A percentile compares a stretch with the other conserved stretches of the same genome.
Conservation (phyloP, 2,888 invertebrate species). For the Noctuana brunneofusca region DNA sequence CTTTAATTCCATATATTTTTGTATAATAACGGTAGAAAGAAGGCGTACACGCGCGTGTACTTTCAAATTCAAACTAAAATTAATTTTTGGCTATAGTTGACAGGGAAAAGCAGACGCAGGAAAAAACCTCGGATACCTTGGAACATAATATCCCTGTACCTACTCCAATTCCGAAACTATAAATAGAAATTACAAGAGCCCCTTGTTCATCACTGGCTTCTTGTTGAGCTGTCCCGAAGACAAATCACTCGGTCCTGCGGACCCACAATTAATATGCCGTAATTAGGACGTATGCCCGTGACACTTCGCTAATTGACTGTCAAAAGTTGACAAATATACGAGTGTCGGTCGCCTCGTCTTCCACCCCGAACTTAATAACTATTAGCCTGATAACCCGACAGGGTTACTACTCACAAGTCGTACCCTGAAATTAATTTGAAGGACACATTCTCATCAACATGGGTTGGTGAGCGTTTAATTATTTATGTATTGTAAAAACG, state of each 20-base stretch:
- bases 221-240: slow-evolving; percentile 34
- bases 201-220: slow-evolving; percentile 31
- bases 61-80: no score
- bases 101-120: no score
- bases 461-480: neutral
- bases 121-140: no score
- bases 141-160: no score
- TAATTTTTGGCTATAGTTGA: no score
- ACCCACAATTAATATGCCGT: slow-evolving; percentile 42
- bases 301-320: slow-evolving; percentile 66
- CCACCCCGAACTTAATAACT: slow-evolving; percentile 38
- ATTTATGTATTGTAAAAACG: neutral
- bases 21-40: no score
- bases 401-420: no score
- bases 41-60: no score
- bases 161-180: neutral
- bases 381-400: slow-evolving; percentile 15
- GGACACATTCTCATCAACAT: neutral
- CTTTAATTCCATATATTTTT: no score
- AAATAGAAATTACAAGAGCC: slow-evolving; percentile 18
- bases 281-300: slow-evolving; percentile 61
- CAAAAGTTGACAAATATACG: slow-evolving; percentile 59
- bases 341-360: slow-evolving; percentile 33
- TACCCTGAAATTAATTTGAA: neutral
- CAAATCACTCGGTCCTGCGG: slow-evolving; percentile 35